Evolutionary conservation across 2,888 invertebrate species (phyloP).

Genomic region (Odontocerum albicorne): DNA sequence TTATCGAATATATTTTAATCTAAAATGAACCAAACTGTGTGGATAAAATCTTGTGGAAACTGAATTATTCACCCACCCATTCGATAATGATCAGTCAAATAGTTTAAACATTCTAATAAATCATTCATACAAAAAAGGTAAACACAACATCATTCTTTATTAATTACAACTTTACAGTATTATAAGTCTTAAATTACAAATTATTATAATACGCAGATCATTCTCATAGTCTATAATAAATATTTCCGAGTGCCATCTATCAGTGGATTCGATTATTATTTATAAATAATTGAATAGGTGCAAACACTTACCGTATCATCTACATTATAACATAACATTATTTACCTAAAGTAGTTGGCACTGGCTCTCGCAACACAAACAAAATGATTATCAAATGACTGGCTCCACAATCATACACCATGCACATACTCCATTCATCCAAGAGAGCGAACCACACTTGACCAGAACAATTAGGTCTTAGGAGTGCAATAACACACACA

Average conservation of each 20-base stretch:
- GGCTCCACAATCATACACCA: conserved; percentile 19
- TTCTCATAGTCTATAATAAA: conserved; percentile 35
- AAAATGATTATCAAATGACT: conserved; percentile 35
- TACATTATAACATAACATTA: conserved; percentile 40
- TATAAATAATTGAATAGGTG: conserved; percentile 49
- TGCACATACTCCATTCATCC: conserved; percentile 32
- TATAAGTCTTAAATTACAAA: conserved; percentile 32
- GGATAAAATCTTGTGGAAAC: conserved; percentile 34
- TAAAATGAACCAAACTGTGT: conserved; percentile 34
- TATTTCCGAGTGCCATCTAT: conserved; percentile 37
- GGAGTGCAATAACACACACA: conserved; percentile 31
- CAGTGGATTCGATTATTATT: conserved; percentile 35
- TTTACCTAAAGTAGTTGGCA: conserved; percentile 48
- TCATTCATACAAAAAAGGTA: conserved; percentile 31
- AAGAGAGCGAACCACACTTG: conserved; percentile 36
- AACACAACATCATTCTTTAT: conserved; percentile 32
- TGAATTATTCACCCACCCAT: conserved; percentile 29
- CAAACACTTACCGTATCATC: conserved; percentile 62
- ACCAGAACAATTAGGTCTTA: conserved; percentile 36
- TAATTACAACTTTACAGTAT: conserved; percentile 36
- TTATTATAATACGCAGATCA: conserved; percentile 35
- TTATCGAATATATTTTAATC: conserved; percentile 28
- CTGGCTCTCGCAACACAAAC: conserved; percentile 44
- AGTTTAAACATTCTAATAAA: conserved; percentile 32
- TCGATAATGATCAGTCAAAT: conserved; percentile 36